Base-by-base conservation (phyloP, 2,797 vertebrate genomes). In the Spinus olivaceus region DNA sequence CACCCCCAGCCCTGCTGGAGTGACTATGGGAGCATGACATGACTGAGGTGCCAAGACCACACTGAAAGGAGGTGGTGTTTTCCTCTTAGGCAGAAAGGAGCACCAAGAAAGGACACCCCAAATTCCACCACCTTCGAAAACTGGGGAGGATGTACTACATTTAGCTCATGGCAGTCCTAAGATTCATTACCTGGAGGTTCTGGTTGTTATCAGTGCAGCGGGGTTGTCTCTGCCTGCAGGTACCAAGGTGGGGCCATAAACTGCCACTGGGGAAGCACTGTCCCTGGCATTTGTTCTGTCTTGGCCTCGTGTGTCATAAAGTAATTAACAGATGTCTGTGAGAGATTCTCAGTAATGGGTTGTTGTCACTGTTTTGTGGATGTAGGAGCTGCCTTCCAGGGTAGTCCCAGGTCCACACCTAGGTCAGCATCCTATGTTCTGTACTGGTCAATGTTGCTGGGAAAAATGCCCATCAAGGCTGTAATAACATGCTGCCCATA, bases 191-290 rank as follows among this genome's bases (percentile, higher is more conserved):
- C 44, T 70, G 54, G 35, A 64, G 30, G 22, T 72, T 66, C 70
- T 92, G 47, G 14, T 28, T 82, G 46, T 80, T 54, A 53, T 27
- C 37, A 63, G 51, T 0, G 0, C 60, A n/a, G 72, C 66, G 60
- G 27, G 12, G 8, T 53, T 91, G 33, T n/a, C 8, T 65, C 56
- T 77, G 64, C 37, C 44, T 66, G 41, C 28, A 47, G 47, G 27
- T 50, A 6, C 35, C 1, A 28, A 37, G 39, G 33, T 57, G 59
- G 39, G 19, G 15, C 56, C 24, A 35, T 82, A 80, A 92, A 90
- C 42, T 2, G 2, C 25, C 1, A 4, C n/a, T 39, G 32, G 47
- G 27, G 41, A 70, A 92, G 47, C 0, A 0, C 30, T 84, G 67
- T 61, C 17, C 23, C 30, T 85, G 78, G 19, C 67, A 17, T 83